Conservation (phyloP, 2,888 invertebrate genomes). For the Balanococcus diminutus region DNA sequence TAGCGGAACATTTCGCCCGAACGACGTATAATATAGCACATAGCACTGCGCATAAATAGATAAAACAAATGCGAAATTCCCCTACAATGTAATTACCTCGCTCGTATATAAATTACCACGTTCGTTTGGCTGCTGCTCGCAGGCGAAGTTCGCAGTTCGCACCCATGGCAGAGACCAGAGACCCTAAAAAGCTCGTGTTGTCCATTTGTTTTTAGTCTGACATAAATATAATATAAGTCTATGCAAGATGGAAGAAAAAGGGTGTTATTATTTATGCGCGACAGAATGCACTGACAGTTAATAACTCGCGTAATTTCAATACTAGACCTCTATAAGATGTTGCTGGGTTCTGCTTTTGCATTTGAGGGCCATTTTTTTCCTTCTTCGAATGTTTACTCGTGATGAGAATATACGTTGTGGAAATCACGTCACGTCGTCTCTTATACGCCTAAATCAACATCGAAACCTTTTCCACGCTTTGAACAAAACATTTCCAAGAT, state of each 20-base stretch:
- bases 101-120: slow-evolving; percentile 11
- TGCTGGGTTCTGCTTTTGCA: not conserved
- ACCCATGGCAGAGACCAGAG: not conserved
- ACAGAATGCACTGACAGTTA: not conserved
- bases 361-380: not conserved
- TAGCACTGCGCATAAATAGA: not conserved
- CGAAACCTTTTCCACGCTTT: not conserved
- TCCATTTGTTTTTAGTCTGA: not conserved
- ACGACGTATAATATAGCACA: too few species aligned
- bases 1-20: not conserved
- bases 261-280: not conserved
- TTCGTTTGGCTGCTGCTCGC: not conserved
- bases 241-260: not conserved
- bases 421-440: not conserved
- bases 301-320: not conserved
- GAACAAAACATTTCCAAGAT: not conserved
- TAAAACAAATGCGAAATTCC: slow-evolving; percentile 31
- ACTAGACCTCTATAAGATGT: not conserved
- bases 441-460: not conserved
- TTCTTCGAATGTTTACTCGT: not conserved
- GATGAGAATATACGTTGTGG: slow-evolving; percentile 13
- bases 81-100: slow-evolving; percentile 21
- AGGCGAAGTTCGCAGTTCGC: not conserved
- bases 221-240: not conserved
- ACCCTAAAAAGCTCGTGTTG: slow-evolving; percentile 1